Conservation (phyloP, 2,888 invertebrate genomes). For the Leptinotarsa tumamoca region DNA sequence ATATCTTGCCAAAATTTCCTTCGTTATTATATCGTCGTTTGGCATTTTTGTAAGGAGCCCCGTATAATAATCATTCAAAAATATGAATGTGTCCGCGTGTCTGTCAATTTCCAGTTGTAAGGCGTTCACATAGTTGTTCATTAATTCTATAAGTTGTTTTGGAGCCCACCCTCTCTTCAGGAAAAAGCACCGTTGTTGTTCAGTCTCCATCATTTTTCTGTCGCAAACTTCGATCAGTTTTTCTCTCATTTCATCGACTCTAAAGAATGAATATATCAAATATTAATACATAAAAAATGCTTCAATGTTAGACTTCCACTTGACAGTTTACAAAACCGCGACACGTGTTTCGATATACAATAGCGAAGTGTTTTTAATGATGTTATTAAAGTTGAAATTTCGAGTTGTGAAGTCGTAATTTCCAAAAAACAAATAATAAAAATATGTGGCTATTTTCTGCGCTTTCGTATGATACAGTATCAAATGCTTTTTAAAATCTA, state of each 20-base stretch:
- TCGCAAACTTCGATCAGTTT: constrained; percentile 72
- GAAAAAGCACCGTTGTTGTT: constrained; percentile 69
- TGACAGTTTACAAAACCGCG: too few species aligned
- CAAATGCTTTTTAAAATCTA: too few species aligned
- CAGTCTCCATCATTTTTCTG: constrained; percentile 69
- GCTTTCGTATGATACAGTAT: too few species aligned
- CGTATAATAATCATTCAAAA: constrained; percentile 67
- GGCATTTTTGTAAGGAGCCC: constrained; percentile 64
- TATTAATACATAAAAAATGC: not conserved
- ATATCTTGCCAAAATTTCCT: constrained; percentile 58
- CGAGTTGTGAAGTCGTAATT: too few species aligned
- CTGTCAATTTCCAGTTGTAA: constrained; percentile 74
- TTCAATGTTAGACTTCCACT: too few species aligned
- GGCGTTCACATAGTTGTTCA: constrained; percentile 70
- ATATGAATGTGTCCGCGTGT: constrained; percentile 62
- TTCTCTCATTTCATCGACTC: constrained; percentile 61
- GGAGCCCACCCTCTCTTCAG: constrained; percentile 72
- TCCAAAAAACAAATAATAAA: too few species aligned
- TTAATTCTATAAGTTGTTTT: constrained; percentile 69
- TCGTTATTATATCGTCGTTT: constrained; percentile 67
- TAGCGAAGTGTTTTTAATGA: too few species aligned
- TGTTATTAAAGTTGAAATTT: too few species aligned
- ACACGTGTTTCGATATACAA: too few species aligned
- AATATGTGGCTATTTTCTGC: too few species aligned
- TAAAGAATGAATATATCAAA: constrained; percentile 57